phyloP scores from a whole-genome alignment of 2,797 vertebrate genomes.

The Platalea minor region DNA sequence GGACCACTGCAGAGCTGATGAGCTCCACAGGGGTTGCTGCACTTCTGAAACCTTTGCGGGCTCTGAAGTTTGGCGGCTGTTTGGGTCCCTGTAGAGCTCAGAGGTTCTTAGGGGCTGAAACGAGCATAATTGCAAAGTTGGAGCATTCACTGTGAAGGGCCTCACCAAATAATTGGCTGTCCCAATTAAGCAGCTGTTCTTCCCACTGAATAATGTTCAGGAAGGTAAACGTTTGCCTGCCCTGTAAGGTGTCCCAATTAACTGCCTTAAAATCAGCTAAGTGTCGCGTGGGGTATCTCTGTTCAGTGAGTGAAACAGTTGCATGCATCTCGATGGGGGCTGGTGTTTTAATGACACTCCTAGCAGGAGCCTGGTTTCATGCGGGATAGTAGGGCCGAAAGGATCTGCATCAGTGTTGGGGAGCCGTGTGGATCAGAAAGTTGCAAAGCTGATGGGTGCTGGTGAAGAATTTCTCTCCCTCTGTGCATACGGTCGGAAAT shows the following conservation, averaged over 20 bases:
- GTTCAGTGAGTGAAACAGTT: background rate
- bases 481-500: background rate
- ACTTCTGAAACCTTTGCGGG: background rate
- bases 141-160: background rate
- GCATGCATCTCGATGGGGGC: background rate
- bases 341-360: background rate
- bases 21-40: background rate
- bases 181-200: slow-evolving; percentile 18
- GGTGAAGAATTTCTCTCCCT: background rate
- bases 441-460: background rate
- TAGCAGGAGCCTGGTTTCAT: background rate
- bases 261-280: background rate
- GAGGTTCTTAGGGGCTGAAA: slow-evolving; percentile 4
- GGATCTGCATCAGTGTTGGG: background rate
- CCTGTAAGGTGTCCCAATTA: slow-evolving; percentile 28
- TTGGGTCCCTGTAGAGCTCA: background rate
- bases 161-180: slow-evolving; percentile 38
- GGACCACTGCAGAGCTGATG: background rate
- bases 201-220: background rate
- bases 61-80: slow-evolving; percentile 9
- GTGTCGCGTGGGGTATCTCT: background rate
- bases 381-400: background rate
- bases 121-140: background rate
- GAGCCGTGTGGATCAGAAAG: background rate
- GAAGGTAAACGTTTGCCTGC: background rate